These are phyloP conservation scores for Marcusenius ussheri DNA, from an alignment of 2,113 vertebrate species.

Conservation along the genomic window DNA sequence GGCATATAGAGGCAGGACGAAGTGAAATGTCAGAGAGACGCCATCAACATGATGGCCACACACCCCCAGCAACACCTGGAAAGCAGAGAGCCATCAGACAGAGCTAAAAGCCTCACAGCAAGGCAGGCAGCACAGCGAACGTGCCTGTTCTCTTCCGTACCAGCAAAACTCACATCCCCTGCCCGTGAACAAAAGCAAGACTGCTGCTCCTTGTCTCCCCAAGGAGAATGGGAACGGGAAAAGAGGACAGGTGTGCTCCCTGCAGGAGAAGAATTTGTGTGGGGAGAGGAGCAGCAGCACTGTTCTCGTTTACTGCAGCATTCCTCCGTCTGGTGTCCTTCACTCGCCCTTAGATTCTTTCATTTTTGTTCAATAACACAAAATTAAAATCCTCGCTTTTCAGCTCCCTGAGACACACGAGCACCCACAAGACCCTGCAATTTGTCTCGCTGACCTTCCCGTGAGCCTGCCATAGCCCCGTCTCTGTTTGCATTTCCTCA, in stretches of 20 bases:
- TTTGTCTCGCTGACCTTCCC: not conserved
- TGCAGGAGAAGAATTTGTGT: not conserved
- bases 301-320: not conserved
- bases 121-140: not conserved
- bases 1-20: not conserved
- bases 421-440: not conserved
- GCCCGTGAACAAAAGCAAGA: not conserved
- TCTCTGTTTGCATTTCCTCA: not conserved
- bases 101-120: not conserved
- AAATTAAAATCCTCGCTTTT: not conserved
- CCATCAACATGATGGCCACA: not conserved
- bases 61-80: not conserved
- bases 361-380: not conserved
- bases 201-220: not conserved
- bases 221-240: not conserved
- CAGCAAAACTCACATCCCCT: not conserved
- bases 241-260: constrained; percentile 4
- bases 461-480: not conserved
- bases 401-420: not conserved
- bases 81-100: not conserved
- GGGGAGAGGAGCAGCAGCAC: not conserved
- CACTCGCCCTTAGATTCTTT: not conserved
- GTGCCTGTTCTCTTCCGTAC: not conserved
- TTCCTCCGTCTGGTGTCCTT: not conserved
- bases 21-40: not conserved